Conservation (phyloP, 2,888 invertebrate genomes). For the Epinotia bilunana region DNA sequence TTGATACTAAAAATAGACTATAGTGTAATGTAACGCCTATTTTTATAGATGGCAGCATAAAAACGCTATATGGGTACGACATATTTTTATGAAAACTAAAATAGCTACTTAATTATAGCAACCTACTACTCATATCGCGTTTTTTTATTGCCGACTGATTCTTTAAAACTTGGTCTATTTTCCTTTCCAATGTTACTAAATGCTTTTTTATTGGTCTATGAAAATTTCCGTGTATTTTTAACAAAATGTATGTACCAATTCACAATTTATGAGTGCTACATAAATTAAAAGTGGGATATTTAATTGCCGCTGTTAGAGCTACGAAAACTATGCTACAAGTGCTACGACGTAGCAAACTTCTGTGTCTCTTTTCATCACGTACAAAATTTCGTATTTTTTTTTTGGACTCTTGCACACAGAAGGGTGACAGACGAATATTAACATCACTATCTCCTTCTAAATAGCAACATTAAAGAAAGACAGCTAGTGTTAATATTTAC, state of each 20-base stretch:
- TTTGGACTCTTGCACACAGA: conserved; percentile 23
- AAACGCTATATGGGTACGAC: conserved; percentile 10
- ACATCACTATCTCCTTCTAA: conserved; percentile 20
- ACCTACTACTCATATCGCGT: conserved; percentile 25
- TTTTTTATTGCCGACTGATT: conserved; percentile 29
- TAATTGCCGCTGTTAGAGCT: conserved; percentile 1
- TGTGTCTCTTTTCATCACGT: neutral
- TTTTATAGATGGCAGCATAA: conserved; percentile 15
- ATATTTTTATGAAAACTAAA: neutral
- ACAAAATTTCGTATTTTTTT: neutral
- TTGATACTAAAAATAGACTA: conserved; percentile 30
- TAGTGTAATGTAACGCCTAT: neutral
- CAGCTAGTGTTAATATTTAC: conserved; percentile 25
- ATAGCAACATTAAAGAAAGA: conserved; percentile 18
- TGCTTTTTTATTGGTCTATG: neutral
- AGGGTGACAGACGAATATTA: conserved; percentile 12
- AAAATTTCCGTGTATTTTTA: neutral
- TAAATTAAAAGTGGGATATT: conserved; percentile 4
- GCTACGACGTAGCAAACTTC: conserved; percentile 32
- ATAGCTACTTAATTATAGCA: neutral
- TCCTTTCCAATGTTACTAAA: conserved; percentile 31
- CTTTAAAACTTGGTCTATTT: conserved; percentile 31
- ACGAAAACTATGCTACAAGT: conserved; percentile 6
- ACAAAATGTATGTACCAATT: neutral
- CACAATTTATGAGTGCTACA: neutral